Percentiles rank a stretch among this genome's conserved stretches.
These are phyloP conservation scores for Trichogramma pretiosum DNA, from an alignment of 1,140 invertebrate species.

Conservation along the genomic window DNA sequence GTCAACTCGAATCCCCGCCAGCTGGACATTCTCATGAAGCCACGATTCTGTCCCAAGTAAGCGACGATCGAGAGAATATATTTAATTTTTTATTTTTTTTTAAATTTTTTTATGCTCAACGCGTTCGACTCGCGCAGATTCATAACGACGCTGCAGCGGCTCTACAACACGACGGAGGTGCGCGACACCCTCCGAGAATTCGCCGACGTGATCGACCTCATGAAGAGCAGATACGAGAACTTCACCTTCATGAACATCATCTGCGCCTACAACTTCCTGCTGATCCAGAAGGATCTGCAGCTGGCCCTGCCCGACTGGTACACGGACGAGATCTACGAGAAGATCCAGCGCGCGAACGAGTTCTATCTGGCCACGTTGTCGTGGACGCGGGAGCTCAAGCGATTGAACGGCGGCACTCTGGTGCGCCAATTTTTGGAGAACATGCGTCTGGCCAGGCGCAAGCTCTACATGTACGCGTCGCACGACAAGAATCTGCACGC, in stretches of 20 bases:
- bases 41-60: constrained; percentile 6
- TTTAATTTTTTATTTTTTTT: background rate
- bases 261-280: background rate
- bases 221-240: constrained; percentile 4
- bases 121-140: background rate
- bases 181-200: background rate
- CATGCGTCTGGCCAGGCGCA: constrained; percentile 28
- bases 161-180: background rate
- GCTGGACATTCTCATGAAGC: background rate
- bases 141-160: background rate
- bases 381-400: constrained; percentile 49
- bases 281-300: constrained; percentile 43
- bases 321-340: constrained; percentile 46
- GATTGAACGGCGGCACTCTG: constrained; percentile 49
- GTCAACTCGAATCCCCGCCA: background rate
- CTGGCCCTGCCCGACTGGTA: constrained; percentile 52
- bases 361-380: constrained; percentile 49
- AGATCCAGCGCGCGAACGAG: constrained; percentile 37
- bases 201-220: background rate
- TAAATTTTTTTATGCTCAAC: background rate
- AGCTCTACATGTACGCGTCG: constrained; percentile 52
- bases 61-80: background rate
- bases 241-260: constrained; percentile 7
- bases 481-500: constrained; percentile 64
- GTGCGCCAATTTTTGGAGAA: constrained; percentile 22